Percentiles rank a stretch among this genome's conserved stretches.
These are phyloP conservation scores for Silvanus unidentatus DNA, from an alignment of 2,888 invertebrate species.

Conservation along the genomic window DNA sequence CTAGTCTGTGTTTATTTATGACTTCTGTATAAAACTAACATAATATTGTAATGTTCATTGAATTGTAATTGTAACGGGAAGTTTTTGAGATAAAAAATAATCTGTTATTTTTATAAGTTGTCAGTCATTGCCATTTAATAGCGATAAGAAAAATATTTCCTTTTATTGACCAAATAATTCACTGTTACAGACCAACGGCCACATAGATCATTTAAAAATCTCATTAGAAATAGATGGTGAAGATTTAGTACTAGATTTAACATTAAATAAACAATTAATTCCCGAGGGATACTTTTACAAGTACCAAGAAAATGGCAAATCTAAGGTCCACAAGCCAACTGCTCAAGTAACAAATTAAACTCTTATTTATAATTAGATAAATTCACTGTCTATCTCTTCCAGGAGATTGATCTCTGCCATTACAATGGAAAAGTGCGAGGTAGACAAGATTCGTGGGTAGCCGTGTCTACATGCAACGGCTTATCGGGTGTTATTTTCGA, in stretches of 20 bases:
- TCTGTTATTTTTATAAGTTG: no score
- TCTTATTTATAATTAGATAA: conserved; percentile 4
- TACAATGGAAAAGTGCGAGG: conserved; percentile 71
- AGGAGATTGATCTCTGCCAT: conserved; percentile 71
- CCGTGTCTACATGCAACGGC: conserved; percentile 72
- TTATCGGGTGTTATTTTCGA: conserved; percentile 74
- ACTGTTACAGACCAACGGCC: conserved; percentile 49
- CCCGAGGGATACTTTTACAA: conserved; percentile 61
- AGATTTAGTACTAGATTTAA: conserved; percentile 60
- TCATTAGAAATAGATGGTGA: conserved; percentile 61
- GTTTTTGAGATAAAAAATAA: no score
- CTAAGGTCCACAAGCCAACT: conserved; percentile 52
- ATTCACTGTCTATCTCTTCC: conserved; percentile 23
- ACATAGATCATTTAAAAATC: conserved; percentile 56
- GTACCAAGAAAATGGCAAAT: conserved; percentile 54
- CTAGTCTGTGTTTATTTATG: no score
- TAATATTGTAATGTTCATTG: no score
- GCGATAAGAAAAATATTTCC: no score
- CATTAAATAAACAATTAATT: conserved; percentile 64
- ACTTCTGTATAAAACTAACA: no score
- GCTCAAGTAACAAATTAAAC: conserved; percentile 46
- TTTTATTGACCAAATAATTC: no score
- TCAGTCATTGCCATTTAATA: no score
- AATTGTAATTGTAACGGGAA: no score
- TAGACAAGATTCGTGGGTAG: conserved; percentile 68